phyloP scores from a whole-genome alignment of 1,140 invertebrate species.

The Megathymus violae region DNA sequence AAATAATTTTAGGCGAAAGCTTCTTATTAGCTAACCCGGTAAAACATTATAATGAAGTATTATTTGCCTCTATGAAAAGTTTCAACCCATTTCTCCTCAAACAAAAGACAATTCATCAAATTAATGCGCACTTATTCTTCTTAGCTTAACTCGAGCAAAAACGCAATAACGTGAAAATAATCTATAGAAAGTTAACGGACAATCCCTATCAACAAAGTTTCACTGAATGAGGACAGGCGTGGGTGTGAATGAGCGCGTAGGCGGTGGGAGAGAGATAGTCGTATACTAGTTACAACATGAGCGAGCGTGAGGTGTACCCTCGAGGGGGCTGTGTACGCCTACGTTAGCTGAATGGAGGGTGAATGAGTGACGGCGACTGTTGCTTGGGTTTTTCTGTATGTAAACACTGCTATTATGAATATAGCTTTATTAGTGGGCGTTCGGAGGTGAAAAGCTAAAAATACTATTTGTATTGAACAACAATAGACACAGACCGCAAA shows the following conservation, averaged over 20 bases:
- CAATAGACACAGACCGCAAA: no score
- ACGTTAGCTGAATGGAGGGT: conserved; percentile 47
- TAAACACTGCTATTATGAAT: conserved; percentile 40
- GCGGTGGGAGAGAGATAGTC: conserved; percentile 32
- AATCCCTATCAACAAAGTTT: conserved; percentile 42
- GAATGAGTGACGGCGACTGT: conserved; percentile 49
- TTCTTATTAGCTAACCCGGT: no score
- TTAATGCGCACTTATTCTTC: conserved; percentile 13
- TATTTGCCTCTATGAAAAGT: no score
- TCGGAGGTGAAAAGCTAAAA: conserved; percentile 22
- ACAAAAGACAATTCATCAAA: background rate
- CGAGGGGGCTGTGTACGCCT: conserved; percentile 38
- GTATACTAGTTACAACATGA: background rate
- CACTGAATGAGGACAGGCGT: conserved; percentile 56
- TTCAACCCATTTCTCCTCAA: background rate
- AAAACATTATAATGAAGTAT: no score
- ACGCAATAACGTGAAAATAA: conserved; percentile 30
- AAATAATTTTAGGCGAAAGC: no score
- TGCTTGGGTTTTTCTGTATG: conserved; percentile 49
- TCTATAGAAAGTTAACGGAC: conserved; percentile 31
- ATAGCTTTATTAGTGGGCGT: background rate
- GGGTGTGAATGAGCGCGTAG: conserved; percentile 60
- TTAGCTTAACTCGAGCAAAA: conserved; percentile 2
- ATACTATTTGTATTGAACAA: conserved; percentile 12
- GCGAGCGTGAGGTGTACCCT: conserved; percentile 28